Conservation (phyloP, 2,113 vertebrate species). For the Gasterosteus aculeatus region DNA sequence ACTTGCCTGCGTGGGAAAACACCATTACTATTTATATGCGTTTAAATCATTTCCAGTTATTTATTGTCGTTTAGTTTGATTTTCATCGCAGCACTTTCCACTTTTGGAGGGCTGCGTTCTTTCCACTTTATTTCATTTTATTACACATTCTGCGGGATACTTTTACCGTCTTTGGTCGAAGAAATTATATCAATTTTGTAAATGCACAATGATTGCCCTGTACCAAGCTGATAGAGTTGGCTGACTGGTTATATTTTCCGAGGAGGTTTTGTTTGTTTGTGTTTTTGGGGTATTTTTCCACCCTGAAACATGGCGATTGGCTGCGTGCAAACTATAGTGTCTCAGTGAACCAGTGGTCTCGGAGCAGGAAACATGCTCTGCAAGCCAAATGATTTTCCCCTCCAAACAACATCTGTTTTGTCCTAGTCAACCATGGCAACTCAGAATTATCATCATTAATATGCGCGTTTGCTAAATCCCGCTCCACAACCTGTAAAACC, state of each 20-base stretch:
- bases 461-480: conserved; percentile 53
- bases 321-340: conserved; percentile 36
- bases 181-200: conserved; percentile 46
- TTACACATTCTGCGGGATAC: conserved; percentile 46
- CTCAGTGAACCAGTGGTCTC: conserved; percentile 59
- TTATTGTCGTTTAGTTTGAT: conserved; percentile 29
- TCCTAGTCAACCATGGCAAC: conserved; percentile 59
- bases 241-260: conserved; percentile 50
- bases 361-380: conserved; percentile 51
- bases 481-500: conserved; percentile 22
- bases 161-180: conserved; percentile 45
- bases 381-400: conserved; percentile 53
- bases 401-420: conserved; percentile 68
- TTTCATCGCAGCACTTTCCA: conserved; percentile 50
- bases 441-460: conserved; percentile 68
- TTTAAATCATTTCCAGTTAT: conserved; percentile 47
- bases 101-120: conserved; percentile 25
- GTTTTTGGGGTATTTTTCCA: conserved; percentile 56
- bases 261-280: conserved; percentile 63
- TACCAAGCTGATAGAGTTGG: conserved; percentile 34
- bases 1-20: conserved; percentile 2
- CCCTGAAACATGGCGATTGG: conserved; percentile 32
- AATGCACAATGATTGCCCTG: conserved; percentile 42
- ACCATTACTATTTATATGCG: conserved; percentile 20
- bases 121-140: conserved; percentile 63